phyloP scores from a whole-genome alignment of 2,888 invertebrate species.

The Hirudinaria manillensis region DNA sequence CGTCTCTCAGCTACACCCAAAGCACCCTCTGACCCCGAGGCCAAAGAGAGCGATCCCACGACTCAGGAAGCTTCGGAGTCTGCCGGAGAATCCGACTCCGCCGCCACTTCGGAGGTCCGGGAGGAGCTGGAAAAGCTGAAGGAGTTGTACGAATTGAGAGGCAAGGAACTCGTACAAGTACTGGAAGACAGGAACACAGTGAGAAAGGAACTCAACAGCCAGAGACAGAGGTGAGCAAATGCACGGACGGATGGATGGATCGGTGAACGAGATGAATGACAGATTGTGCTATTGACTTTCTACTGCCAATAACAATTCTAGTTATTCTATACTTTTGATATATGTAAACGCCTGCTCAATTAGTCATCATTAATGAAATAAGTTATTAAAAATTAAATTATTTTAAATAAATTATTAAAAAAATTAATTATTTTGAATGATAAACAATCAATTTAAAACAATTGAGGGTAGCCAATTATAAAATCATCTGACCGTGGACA shows the following conservation, averaged over 20 bases:
- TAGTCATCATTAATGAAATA: background rate
- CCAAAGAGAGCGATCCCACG: too few relatives aligned
- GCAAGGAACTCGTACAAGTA: constrained; percentile 18
- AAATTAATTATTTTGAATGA: too few relatives aligned
- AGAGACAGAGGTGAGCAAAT: constrained; percentile 11
- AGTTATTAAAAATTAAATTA: too few relatives aligned
- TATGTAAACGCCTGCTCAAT: background rate
- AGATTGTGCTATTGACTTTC: background rate
- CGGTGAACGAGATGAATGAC: background rate
- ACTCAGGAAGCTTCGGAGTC: background rate
- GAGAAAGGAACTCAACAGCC: constrained; percentile 22
- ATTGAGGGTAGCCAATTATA: too few relatives aligned
- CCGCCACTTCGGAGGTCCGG: background rate
- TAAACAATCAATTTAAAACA: too few relatives aligned
- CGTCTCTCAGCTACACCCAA: too few relatives aligned
- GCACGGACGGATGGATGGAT: background rate
- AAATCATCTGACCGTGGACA: too few relatives aligned
- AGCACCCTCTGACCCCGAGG: too few relatives aligned
- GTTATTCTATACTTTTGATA: background rate
- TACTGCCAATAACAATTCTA: background rate
- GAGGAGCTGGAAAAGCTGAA: constrained; percentile 17
- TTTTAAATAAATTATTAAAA: too few relatives aligned
- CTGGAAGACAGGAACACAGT: constrained; percentile 22
- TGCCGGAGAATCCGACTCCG: background rate
- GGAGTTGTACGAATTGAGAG: constrained; percentile 17